These are phyloP conservation scores for Drosophila tripunctata DNA, from an alignment of 2,888 invertebrate genomes.

Conservation along the genomic window DNA sequence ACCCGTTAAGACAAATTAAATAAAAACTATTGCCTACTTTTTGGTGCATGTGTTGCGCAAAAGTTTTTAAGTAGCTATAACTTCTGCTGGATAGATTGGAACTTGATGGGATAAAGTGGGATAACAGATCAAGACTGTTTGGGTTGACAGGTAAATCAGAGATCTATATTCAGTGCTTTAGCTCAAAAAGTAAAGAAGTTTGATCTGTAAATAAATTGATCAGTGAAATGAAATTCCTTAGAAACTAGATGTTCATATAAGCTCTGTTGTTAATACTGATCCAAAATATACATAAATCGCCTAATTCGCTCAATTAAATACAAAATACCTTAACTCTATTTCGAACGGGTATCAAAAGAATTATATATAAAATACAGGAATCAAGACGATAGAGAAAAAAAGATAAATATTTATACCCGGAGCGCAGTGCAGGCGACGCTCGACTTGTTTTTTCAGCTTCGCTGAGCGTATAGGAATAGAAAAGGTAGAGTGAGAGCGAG, in stretches of 20 bases:
- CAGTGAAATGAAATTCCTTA: too few relatives aligned
- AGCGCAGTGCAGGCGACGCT: conserved; percentile 78
- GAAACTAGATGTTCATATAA: too few relatives aligned
- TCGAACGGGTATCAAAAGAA: neutral
- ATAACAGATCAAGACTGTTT: neutral
- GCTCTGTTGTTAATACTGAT: neutral
- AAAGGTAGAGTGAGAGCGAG: neutral
- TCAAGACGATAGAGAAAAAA: conserved; percentile 46
- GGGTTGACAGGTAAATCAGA: too few relatives aligned
- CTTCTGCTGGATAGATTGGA: neutral
- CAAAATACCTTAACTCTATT: neutral
- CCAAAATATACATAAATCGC: conserved; percentile 2
- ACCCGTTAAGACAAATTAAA: neutral
- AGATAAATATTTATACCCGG: conserved; percentile 78
- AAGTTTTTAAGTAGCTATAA: neutral
- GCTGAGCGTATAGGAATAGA: conserved; percentile 72
- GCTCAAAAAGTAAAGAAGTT: too few relatives aligned
- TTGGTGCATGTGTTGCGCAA: neutral
- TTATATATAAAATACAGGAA: conserved; percentile 33
- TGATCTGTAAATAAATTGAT: too few relatives aligned
- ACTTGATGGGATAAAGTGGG: neutral
- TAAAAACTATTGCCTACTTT: too few relatives aligned
- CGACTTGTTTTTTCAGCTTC: conserved; percentile 80
- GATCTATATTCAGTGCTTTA: too few relatives aligned
- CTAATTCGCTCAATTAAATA: neutral